Percentiles rank a stretch among this genome's conserved stretches.
Evolutionary conservation across 2,797 vertebrate species (phyloP).

Genomic region (Falco columbarius): DNA sequence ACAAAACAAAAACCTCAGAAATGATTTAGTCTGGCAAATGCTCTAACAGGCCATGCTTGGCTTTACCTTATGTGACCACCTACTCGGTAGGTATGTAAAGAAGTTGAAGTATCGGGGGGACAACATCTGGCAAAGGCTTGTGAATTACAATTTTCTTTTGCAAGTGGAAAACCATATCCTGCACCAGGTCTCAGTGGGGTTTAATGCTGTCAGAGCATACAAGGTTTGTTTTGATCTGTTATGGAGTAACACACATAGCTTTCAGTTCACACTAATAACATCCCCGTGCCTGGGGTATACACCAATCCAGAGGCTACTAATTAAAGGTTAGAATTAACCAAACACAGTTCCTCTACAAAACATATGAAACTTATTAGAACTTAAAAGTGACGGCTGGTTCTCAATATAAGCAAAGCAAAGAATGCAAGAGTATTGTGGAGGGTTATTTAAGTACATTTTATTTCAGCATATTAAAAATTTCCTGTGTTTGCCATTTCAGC

Average conservation of each 20-base stretch:
- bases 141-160: conserved; percentile 82
- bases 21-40: conserved; percentile 34
- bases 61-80: conserved; percentile 70
- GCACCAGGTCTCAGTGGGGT: conserved; percentile 76
- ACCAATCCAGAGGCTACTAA: conserved; percentile 79
- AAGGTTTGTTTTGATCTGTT: conserved; percentile 82
- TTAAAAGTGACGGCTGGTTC: conserved; percentile 74
- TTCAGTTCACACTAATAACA: conserved; percentile 79
- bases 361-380: conserved; percentile 80
- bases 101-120: conserved; percentile 60
- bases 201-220: conserved; percentile 78
- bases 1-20: background rate
- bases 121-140: conserved; percentile 79
- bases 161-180: conserved; percentile 81
- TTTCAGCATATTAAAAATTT: conserved; percentile 72
- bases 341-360: conserved; percentile 75
- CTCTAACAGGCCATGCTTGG: conserved; percentile 4
- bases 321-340: conserved; percentile 80
- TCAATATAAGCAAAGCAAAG: conserved; percentile 59
- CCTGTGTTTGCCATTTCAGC: conserved; percentile 47
- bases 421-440: conserved; percentile 61
- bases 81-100: conserved; percentile 70
- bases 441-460: conserved; percentile 65
- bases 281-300: conserved; percentile 75
- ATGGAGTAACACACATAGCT: conserved; percentile 76